Percentiles rank a stretch among this genome's conserved stretches.
Conservation (phyloP, 2,888 invertebrate genomes). For the Drosophila robusta region DNA sequence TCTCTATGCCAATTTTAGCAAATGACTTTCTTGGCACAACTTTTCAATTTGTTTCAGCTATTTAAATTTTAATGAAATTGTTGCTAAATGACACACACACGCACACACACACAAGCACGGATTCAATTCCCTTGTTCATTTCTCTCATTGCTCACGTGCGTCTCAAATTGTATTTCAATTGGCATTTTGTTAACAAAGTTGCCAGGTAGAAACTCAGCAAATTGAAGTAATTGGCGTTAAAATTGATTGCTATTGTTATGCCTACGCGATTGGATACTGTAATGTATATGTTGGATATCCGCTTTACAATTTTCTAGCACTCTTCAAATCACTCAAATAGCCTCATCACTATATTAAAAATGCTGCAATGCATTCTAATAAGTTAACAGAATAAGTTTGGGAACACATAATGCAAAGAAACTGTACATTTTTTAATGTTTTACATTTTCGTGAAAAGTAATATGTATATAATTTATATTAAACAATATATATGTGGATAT, state of each 20-base stretch:
- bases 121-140: constrained; percentile 7
- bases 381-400: background rate
- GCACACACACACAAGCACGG: background rate
- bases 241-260: constrained; percentile 31
- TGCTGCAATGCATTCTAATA: background rate
- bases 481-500: too few species aligned
- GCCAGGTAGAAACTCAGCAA: constrained; percentile 18
- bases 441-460: too few species aligned
- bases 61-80: constrained; percentile 72
- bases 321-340: background rate
- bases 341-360: background rate
- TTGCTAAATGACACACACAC: constrained; percentile 48
- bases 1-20: constrained; percentile 65
- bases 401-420: too few species aligned
- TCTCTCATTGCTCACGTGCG: constrained; percentile 36
- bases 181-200: constrained; percentile 37
- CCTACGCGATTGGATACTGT: background rate
- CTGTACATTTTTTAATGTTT: too few species aligned
- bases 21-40: constrained; percentile 74
- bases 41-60: constrained; percentile 62
- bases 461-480: too few species aligned
- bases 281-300: constrained; percentile 4
- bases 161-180: constrained; percentile 45
- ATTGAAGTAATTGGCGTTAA: constrained; percentile 36
- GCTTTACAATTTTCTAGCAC: constrained; percentile 2